Evolutionary conservation across 2,113 vertebrate genomes (phyloP).

Genomic region (Pantherophis guttatus): DNA sequence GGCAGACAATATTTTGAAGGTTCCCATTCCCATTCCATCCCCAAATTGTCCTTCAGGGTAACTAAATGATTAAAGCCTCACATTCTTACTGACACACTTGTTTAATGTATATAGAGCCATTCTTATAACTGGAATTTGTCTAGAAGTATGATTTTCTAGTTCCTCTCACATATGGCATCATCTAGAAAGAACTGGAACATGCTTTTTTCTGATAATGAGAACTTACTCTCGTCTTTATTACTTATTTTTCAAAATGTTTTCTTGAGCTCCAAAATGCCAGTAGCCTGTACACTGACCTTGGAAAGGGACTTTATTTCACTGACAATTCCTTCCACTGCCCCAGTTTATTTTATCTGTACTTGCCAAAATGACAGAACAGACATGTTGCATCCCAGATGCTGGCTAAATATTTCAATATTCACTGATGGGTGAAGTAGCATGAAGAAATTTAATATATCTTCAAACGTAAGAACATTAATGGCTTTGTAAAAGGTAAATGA

Average conservation of each 20-base stretch:
- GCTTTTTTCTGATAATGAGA: neutral
- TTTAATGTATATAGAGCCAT: neutral
- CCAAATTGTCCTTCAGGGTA: neutral
- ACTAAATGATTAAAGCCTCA: neutral
- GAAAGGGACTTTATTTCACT: constrained; percentile 24
- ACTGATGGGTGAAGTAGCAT: constrained; percentile 56
- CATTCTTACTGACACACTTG: neutral
- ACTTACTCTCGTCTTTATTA: neutral
- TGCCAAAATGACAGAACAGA: constrained; percentile 37
- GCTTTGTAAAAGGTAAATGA: constrained; percentile 72
- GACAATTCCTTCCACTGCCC: constrained; percentile 44
- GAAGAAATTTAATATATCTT: constrained; percentile 54
- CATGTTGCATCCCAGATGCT: constrained; percentile 50
- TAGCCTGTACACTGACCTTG: neutral
- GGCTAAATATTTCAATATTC: constrained; percentile 72
- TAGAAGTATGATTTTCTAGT: neutral
- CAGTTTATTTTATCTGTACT: constrained; percentile 29
- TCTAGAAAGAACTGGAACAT: neutral
- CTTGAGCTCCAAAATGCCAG: neutral
- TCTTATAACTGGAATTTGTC: neutral
- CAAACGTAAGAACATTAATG: constrained; percentile 57
- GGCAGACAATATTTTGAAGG: neutral
- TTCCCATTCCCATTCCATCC: neutral
- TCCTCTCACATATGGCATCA: neutral
- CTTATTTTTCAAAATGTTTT: neutral